A percentile compares a stretch with the other conserved stretches of the same genome.
These are phyloP conservation scores for Anoura caudifer DNA, from an alignment of 2,113 vertebrate species.

Conservation along the genomic window DNA sequence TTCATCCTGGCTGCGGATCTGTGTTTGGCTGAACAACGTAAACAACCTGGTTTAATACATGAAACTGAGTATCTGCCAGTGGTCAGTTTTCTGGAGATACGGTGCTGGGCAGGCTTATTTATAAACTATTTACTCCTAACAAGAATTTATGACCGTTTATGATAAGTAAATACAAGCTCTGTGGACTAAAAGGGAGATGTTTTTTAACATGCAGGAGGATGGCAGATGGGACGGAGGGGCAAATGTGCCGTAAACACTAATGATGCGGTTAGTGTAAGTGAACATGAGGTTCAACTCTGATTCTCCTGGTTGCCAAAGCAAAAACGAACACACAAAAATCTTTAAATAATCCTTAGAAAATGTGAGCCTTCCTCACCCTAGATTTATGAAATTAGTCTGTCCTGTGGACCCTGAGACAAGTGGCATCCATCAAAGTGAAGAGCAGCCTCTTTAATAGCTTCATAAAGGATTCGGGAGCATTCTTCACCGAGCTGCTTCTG, in stretches of 20 bases:
- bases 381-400: background rate
- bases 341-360: background rate
- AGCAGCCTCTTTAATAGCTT: background rate
- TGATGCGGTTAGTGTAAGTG: background rate
- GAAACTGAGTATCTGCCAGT: background rate
- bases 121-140: background rate
- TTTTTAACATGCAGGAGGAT: background rate
- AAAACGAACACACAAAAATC: background rate
- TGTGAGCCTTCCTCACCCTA: background rate
- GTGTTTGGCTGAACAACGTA: background rate
- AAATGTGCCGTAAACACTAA: background rate
- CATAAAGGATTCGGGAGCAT: background rate
- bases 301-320: background rate
- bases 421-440: background rate
- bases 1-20: background rate
- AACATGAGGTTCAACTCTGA: background rate
- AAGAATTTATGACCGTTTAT: background rate
- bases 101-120: background rate
- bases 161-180: background rate
- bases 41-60: background rate
- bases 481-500: background rate
- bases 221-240: background rate
- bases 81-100: background rate
- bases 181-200: background rate
- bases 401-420: background rate